These are phyloP conservation scores for Pissodes strobi DNA, from an alignment of 1,140 invertebrate genomes.

Conservation along the genomic window DNA sequence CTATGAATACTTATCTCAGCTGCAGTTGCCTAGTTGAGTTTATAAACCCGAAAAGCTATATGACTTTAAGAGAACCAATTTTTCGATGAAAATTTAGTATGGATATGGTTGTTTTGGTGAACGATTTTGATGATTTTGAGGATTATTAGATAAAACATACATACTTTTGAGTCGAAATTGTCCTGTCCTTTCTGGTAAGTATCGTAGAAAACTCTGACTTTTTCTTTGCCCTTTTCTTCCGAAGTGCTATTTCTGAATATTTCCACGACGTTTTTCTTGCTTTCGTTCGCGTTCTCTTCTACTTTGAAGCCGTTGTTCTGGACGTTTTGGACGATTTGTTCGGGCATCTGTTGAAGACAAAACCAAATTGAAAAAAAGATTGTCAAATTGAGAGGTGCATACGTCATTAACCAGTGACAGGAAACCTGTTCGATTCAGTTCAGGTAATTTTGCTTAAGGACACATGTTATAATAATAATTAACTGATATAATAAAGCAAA, in stretches of 20 bases:
- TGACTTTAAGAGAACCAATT: no score
- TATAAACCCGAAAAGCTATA: neutral
- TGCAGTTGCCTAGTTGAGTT: no score
- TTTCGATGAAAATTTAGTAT: neutral
- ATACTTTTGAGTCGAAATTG: constrained; percentile 1
- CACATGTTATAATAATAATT: no score
- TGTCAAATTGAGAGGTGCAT: no score
- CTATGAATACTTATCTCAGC: no score
- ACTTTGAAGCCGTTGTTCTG: neutral
- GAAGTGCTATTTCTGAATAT: constrained; percentile 3
- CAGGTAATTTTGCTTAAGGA: no score
- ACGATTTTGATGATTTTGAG: neutral
- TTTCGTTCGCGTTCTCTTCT: neutral
- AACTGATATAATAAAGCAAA: no score
- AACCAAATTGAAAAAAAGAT: no score
- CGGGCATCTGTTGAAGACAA: neutral
- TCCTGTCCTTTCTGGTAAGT: neutral
- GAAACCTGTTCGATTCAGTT: no score
- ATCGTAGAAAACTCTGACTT: constrained; percentile 23
- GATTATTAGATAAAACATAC: neutral
- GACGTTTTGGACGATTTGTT: neutral
- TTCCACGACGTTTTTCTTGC: constrained; percentile 20
- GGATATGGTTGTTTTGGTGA: neutral
- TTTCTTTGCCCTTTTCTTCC: constrained; percentile 1
- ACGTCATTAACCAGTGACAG: no score